Base-by-base conservation (phyloP, 2,113 vertebrate genomes). In the Haliaeetus leucogaster region DNA sequence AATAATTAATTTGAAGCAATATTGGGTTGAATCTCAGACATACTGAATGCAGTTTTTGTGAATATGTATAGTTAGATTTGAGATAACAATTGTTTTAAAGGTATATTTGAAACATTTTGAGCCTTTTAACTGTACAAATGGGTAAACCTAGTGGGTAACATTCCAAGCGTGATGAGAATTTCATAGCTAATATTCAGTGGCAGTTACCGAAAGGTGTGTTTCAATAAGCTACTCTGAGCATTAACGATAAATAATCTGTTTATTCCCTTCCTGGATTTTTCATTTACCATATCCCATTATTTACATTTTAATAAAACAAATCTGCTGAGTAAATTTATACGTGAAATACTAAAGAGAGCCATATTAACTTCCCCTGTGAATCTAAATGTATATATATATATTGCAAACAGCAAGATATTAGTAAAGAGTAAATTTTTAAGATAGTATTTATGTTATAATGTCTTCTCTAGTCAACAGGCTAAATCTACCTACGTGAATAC, bases 1-100 rank as follows among this genome's bases (percentile, higher is more conserved):
- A 98, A 98, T 97, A 98, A 98, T 98, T 98, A 97, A 97, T 98
- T 97, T 96, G 95, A 97, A 97, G 86, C 90, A 97, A 92, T 97
- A 95, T 95, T 91, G 92, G 80, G 89, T 94, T 96, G 91, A 96
- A 96, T 96, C 90, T 90, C 70, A 82, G 91, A 81, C 86, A 96
- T 70, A 59, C 50, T 93, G 86, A 97, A 96, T 95, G 77, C 76
- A 92, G 55, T 80, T 97, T 95, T 97, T 97, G 52, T 95, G 77
- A 89, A 77, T 92, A 56, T 91, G 22, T 82, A 14, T 65, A 80
- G 48, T 82, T 83, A 82, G 26, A 55, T 94, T 82, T 90, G 53
- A 52, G 53, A 70, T 56, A 67, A 65, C 36, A 86, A 84, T 66
- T 26, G 56, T 96, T 97, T 96, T 86, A 93, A 91, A 96, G 36